Evolutionary conservation across 1,140 invertebrate species (phyloP).

Genomic region (Macrobrachium nipponense): DNA sequence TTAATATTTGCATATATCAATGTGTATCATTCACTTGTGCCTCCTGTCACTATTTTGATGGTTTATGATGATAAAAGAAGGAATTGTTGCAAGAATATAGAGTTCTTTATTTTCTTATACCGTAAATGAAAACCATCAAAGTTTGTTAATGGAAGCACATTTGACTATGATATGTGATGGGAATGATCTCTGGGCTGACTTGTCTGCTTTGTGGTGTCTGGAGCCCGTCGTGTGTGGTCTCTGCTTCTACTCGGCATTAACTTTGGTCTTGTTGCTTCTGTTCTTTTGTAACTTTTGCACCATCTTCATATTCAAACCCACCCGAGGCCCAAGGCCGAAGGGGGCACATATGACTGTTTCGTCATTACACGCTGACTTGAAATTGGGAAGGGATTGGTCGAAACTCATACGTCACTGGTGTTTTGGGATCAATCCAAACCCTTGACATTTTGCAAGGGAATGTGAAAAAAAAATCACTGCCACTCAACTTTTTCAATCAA

Average conservation of each 20-base stretch:
- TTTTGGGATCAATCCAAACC: slow-evolving; percentile 49
- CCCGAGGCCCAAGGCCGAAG: neutral
- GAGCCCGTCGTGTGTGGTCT: slow-evolving; percentile 46
- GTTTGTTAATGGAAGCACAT: slow-evolving; percentile 2
- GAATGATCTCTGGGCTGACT: slow-evolving; percentile 52
- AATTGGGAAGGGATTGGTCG: slow-evolving; percentile 37
- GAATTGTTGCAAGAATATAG: neutral
- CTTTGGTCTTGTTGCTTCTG: slow-evolving; percentile 51
- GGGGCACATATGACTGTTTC: slow-evolving; percentile 51
- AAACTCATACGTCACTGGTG: slow-evolving; percentile 54
- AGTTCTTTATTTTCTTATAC: too few species aligned
- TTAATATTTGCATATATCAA: slow-evolving; percentile 30
- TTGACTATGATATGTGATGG: slow-evolving; percentile 32
- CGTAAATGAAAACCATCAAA: neutral
- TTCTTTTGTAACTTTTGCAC: slow-evolving; percentile 43
- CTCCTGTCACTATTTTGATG: slow-evolving; percentile 12
- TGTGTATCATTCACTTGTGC: slow-evolving; percentile 24
- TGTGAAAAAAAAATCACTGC: slow-evolving; percentile 45
- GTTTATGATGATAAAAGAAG: neutral
- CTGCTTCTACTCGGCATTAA: slow-evolving; percentile 52
- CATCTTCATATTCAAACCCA: slow-evolving; percentile 19
- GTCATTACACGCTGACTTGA: slow-evolving; percentile 49
- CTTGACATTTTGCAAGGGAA: slow-evolving; percentile 47
- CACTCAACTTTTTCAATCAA: slow-evolving; percentile 51
- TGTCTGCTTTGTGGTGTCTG: slow-evolving; percentile 55